Base-by-base conservation (phyloP, 2,888 invertebrate species). In the Drosophila robusta region DNA sequence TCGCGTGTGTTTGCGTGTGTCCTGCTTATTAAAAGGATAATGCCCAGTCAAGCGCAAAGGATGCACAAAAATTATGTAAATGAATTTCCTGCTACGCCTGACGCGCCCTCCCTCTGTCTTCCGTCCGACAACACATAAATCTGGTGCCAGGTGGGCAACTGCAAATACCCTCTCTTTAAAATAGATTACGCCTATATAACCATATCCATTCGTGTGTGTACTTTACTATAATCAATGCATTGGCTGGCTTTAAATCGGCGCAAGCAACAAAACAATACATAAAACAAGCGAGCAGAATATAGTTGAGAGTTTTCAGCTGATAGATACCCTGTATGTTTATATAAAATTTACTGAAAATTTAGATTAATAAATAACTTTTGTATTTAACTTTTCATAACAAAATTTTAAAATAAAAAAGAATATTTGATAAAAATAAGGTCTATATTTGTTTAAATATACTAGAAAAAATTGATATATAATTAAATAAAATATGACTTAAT, bases 11-110 rank as follows among this genome's bases (percentile, higher is more conserved):
- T 44, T 29, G 39, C 42, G 55, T 46, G 42, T 38, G 52, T 18
- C 18, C 24, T 47, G 83, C 77, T 83, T 74, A 84, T 83, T 83
- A 89, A 87, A 87, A 89, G 83, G 89, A 83, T 83, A 87, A 89
- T 74, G 85, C 68, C 55, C 82, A 80, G 87, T 80, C 89, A 84
- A 80, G 78, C 70, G 89, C 87, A 89, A 89, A 80, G 89, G 85
- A 87, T 89, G 46, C 78, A 61, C 83, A 84, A 81, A 84, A 84
- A 84, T 84, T 84, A 84, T 84, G 84, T 87, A 84, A 84, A 84
- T 84, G 75, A 84, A 84, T 87, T 87, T 84, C 85, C 84, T 87
- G 80, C 84, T 87, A 84, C 87, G 45, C 55, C 47, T 57, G 54
- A 26, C 14, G 26, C 62, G 51, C 39, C 32, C 45, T 50, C 52